Evolutionary conservation across 1,140 invertebrate species (phyloP), one percentile per base, ranked within the genome.

Genomic region (Bombus waltoni): DNA sequence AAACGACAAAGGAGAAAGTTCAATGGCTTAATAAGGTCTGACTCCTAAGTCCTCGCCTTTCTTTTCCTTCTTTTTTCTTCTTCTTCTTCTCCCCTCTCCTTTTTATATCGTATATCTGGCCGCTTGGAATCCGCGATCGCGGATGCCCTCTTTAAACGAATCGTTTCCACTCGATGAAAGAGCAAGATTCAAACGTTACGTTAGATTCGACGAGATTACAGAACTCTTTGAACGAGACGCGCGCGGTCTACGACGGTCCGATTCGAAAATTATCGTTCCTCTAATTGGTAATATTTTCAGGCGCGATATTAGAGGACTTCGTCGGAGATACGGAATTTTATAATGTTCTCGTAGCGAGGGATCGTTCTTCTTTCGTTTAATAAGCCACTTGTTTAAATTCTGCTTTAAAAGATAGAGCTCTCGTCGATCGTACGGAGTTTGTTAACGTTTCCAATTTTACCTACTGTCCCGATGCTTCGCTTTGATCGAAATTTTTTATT

Each of bases 1-100:
- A 53, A 78, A 78, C 71, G 65, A 70, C 38, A 78, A 77, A 70
- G 47, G 65, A 77, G 74, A 66, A 71, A 78, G 65, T 78, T 70
- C 74, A 28, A 59, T 57, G 81, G 44, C 62, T 83, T 83, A 77
- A 77, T 83, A 57, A 57, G 57, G 62, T 62, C 59, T 40, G 42
- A 25, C 42, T 59, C 35, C 47, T 76, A 10, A n/a, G 28, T 53
- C 79, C 8, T 71, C 18, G 66, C 47, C 25, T 22, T 15, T n/a
- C n/a, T 73, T 42, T 40, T 22, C 5, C 22, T 5, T 11, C 18
- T 28, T 10, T 13, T 2, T 2, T 4, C 10, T 2, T 22, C 18
- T 22, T 35, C 38, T 1, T 25, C 11, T n/a, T 32, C 32, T 32
- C 32, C 3, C 1, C 22, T 40, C 22, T 32, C 22, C 72, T 11